Evolutionary conservation across 2,797 vertebrate genomes (phyloP).

Genomic region (Gallirallus australis): DNA sequence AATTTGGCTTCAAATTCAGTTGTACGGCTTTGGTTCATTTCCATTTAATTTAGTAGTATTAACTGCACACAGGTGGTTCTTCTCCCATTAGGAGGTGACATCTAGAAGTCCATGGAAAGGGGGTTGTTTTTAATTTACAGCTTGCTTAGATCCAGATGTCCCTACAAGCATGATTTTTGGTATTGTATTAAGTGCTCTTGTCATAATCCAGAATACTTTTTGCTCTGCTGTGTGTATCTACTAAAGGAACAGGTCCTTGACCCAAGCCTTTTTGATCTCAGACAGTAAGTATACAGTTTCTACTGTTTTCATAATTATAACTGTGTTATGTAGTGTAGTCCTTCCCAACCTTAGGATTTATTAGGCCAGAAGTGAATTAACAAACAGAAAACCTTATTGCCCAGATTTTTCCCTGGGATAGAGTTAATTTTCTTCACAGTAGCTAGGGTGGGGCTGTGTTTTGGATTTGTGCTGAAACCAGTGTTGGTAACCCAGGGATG

Average conservation of each 20-base stretch:
- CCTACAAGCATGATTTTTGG: neutral
- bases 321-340: neutral
- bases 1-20: slow-evolving; percentile 5
- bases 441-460: no score
- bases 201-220: neutral
- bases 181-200: neutral
- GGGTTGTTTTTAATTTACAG: accelerated
- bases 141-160: neutral
- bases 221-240: neutral
- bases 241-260: neutral
- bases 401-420: neutral
- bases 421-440: no score
- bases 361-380: neutral
- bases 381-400: neutral
- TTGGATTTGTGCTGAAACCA: no score
- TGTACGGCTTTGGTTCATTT: slow-evolving; percentile 18
- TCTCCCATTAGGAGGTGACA: neutral
- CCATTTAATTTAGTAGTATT: neutral
- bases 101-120: neutral
- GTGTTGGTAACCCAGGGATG: no score
- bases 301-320: neutral
- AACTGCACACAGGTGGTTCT: neutral
- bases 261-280: neutral
- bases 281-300: neutral
- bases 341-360: neutral